These are phyloP conservation scores for Tholera decimalis DNA, from an alignment of 2,888 invertebrate genomes.

Conservation along the genomic window DNA sequence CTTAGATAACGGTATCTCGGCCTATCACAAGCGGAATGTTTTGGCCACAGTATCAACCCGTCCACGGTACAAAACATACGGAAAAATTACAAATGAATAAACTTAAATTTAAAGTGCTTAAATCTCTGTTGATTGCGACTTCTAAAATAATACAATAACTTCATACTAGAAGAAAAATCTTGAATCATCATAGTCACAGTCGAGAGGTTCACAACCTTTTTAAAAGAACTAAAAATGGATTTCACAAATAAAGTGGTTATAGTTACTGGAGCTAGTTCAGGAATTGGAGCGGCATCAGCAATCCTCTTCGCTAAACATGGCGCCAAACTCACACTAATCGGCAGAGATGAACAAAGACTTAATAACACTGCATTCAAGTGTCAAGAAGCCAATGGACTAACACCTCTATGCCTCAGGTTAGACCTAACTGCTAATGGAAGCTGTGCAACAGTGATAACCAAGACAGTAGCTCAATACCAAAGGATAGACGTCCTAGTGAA, in stretches of 20 bases:
- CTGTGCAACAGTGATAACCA: conserved; percentile 92
- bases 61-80: conserved; percentile 2
- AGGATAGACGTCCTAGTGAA: conserved; percentile 95
- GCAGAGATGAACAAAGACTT: conserved; percentile 76
- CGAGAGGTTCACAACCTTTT: background rate
- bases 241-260: conserved; percentile 80
- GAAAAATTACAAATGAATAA: background rate
- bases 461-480: conserved; percentile 92
- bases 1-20: conserved; percentile 40
- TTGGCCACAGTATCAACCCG: conserved; percentile 26
- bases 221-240: conserved; percentile 69
- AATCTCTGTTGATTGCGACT: background rate
- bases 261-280: conserved; percentile 81
- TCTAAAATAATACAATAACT: background rate
- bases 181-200: too few relatives aligned
- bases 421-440: conserved; percentile 93
- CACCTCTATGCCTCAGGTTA: conserved; percentile 83
- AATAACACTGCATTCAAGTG: conserved; percentile 71
- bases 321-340: conserved; percentile 75
- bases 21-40: conserved; percentile 25
- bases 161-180: background rate
- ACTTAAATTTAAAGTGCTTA: background rate
- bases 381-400: conserved; percentile 61
- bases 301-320: conserved; percentile 75
- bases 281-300: conserved; percentile 80